Percentiles rank a stretch among this genome's conserved stretches.
Evolutionary conservation across 2,888 invertebrate species (phyloP).

Genomic region (Ennomos erosarius): DNA sequence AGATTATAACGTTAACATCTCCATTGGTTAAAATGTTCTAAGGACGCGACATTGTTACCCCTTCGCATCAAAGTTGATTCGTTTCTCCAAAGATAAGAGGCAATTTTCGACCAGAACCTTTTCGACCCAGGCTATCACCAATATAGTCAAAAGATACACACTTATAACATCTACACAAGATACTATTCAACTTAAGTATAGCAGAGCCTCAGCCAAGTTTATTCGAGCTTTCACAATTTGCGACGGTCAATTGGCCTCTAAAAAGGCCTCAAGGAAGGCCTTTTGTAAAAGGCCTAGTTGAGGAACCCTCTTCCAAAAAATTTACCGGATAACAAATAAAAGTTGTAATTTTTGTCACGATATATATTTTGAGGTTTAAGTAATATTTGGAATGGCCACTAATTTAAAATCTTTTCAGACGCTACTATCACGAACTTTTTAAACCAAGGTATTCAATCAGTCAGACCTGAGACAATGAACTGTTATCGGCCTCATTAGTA

Average conservation of each 20-base stretch:
- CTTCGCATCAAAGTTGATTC: not conserved
- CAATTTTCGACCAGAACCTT: not conserved
- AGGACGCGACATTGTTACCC: constrained; percentile 1
- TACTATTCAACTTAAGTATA: constrained; percentile 16
- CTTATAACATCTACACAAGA: constrained; percentile 4
- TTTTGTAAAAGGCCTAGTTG: constrained; percentile 19
- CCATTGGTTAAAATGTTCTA: no score
- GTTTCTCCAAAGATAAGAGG: not conserved
- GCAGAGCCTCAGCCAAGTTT: constrained; percentile 16
- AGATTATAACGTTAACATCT: no score
- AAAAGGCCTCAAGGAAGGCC: constrained; percentile 25
- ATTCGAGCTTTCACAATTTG: constrained; percentile 26
- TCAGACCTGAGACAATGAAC: no score
- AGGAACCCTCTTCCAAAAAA: constrained; percentile 18
- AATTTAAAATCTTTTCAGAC: no score
- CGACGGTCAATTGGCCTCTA: constrained; percentile 27
- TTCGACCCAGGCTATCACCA: constrained; percentile 1
- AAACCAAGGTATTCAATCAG: no score
- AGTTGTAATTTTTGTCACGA: constrained; percentile 6
- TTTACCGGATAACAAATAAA: constrained; percentile 17
- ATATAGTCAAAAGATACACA: constrained; percentile 2
- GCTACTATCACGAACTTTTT: no score
- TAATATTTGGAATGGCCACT: no score
- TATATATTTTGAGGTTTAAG: not conserved
- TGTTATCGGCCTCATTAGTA: no score